These are phyloP conservation scores for Pluvialis apricaria DNA, from an alignment of 2,113 vertebrate genomes.

Conservation along the genomic window DNA sequence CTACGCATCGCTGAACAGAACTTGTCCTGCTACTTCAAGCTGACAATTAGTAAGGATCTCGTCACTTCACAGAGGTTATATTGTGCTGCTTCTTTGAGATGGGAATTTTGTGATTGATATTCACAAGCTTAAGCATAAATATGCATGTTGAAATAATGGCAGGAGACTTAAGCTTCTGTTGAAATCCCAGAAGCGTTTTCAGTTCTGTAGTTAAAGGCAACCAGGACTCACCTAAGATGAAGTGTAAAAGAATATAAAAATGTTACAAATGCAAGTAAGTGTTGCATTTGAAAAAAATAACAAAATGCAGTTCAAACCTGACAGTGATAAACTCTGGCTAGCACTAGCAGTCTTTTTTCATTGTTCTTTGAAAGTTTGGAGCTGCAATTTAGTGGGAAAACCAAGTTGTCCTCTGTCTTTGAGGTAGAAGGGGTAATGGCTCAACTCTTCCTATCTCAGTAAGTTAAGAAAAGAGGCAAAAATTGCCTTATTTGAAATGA, in stretches of 20 bases:
- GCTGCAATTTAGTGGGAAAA: neutral
- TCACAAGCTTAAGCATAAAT: slow-evolving; percentile 35
- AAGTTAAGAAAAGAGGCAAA: neutral
- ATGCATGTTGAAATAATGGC: slow-evolving; percentile 14
- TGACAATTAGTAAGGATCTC: neutral
- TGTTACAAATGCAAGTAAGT: neutral
- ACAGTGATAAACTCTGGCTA: neutral
- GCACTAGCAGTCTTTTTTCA: neutral
- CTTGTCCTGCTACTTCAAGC: neutral
- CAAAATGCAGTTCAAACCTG: neutral
- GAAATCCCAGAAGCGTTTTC: slow-evolving; percentile 32
- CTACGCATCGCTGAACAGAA: neutral
- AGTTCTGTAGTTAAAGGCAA: slow-evolving; percentile 31
- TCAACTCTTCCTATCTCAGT: neutral
- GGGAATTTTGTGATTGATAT: slow-evolving; percentile 23
- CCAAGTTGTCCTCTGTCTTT: neutral
- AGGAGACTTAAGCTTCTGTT: slow-evolving; percentile 12
- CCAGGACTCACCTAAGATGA: neutral
- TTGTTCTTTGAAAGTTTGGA: neutral
- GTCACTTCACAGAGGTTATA: neutral
- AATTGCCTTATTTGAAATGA: neutral
- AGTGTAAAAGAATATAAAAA: neutral
- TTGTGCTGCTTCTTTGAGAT: neutral
- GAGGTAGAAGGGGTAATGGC: neutral
- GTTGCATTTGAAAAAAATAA: neutral